Percentiles rank a stretch among this genome's conserved stretches.
These are phyloP conservation scores for Criorhina ranunculi DNA, from an alignment of 2,888 invertebrate species.

Conservation along the genomic window DNA sequence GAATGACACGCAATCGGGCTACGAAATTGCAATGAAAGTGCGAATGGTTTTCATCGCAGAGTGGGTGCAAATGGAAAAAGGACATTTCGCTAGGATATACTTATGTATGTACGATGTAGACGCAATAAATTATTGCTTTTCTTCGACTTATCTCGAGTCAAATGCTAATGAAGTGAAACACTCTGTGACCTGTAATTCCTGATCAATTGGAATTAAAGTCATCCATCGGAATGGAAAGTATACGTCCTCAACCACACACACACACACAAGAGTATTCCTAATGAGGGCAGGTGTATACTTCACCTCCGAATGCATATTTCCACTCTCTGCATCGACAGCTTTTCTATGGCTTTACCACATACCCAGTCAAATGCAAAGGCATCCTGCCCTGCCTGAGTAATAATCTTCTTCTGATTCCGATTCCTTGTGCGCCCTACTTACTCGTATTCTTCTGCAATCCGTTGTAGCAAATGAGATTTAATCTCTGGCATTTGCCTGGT, in stretches of 20 bases:
- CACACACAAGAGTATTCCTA: conserved; percentile 48
- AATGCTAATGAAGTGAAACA: conserved; percentile 36
- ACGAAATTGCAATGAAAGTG: conserved; percentile 23
- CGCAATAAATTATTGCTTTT: no score
- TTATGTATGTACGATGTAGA: no score
- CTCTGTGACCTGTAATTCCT: conserved; percentile 1
- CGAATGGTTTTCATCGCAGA: neutral
- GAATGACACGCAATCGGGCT: conserved; percentile 24
- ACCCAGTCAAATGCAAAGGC: conserved; percentile 3
- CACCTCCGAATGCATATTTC: conserved; percentile 36
- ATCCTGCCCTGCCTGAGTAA: conserved; percentile 27
- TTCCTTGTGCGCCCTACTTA: conserved; percentile 66
- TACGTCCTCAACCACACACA: neutral
- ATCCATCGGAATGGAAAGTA: conserved; percentile 54
- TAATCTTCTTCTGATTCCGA: conserved; percentile 58
- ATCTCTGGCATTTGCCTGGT: conserved; percentile 70
- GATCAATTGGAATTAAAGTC: conserved; percentile 41
- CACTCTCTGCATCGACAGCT: conserved; percentile 28
- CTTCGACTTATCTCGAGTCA: conserved; percentile 20
- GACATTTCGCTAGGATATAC: neutral
- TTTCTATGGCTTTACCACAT: conserved; percentile 41
- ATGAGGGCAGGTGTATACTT: conserved; percentile 53
- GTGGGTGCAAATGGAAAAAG: conserved; percentile 10
- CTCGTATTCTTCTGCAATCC: conserved; percentile 63
- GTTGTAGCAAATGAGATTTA: conserved; percentile 71